A percentile compares a stretch with the other conserved stretches of the same genome.
phyloP scores from a whole-genome alignment of 2,113 vertebrate species.

The Plecotus auritus region DNA sequence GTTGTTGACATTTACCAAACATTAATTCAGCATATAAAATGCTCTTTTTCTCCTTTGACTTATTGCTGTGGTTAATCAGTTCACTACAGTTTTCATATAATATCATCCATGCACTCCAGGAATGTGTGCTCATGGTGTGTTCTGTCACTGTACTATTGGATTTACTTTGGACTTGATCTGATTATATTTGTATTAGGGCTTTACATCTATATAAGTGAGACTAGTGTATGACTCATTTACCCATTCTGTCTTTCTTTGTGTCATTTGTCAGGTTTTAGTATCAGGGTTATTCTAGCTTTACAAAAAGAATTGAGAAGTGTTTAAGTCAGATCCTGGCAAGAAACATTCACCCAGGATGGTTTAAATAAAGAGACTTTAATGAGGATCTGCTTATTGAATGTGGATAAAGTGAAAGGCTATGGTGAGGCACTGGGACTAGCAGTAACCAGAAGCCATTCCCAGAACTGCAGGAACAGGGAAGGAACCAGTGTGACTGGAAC shows the following conservation, averaged over 20 bases:
- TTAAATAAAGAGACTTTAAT: not conserved
- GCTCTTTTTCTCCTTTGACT: not conserved
- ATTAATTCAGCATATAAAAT: not conserved
- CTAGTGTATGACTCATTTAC: not conserved
- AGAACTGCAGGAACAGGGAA: not conserved
- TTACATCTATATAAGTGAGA: not conserved
- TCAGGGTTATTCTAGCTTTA: not conserved
- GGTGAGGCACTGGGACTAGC: not conserved
- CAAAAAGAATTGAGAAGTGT: not conserved
- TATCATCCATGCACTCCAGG: not conserved
- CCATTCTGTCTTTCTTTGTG: not conserved
- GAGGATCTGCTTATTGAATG: not conserved
- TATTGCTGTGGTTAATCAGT: not conserved
- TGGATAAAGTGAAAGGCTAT: not conserved
- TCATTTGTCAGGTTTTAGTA: not conserved
- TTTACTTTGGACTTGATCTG: not conserved
- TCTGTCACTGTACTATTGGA: not conserved
- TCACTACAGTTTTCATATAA: not conserved
- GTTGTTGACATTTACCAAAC: not conserved
- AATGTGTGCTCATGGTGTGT: not conserved
- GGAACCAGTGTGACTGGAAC: not conserved
- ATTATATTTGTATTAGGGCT: slow-evolving; percentile 28
- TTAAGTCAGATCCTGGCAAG: not conserved
- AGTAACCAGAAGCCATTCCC: not conserved
- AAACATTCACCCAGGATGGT: not conserved